A percentile compares a stretch with the other conserved stretches of the same genome.
phyloP scores from a whole-genome alignment of 2,888 invertebrate genomes.

The Dicyrtoma fusca region DNA sequence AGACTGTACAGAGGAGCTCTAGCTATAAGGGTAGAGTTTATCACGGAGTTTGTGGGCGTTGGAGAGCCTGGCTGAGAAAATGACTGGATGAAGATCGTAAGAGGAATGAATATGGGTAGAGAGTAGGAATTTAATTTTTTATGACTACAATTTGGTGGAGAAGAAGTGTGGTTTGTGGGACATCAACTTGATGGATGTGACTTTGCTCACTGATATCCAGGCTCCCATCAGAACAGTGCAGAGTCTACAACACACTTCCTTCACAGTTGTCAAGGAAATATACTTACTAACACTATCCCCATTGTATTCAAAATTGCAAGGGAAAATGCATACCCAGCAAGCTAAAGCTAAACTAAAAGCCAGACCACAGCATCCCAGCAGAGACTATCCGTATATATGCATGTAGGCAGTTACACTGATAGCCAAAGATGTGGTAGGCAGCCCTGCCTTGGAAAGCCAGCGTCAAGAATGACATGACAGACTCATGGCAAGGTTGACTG shows the following conservation, averaged over 20 bases:
- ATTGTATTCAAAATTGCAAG: constrained; percentile 3
- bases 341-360: too few species aligned
- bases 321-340: background rate
- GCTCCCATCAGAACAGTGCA: constrained; percentile 13
- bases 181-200: constrained; percentile 46
- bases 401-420: too few species aligned
- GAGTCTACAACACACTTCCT: too few species aligned
- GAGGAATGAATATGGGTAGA: background rate
- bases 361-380: too few species aligned
- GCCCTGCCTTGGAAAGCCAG: too few species aligned
- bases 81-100: constrained; percentile 27
- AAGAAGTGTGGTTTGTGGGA: constrained; percentile 44
- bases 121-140: constrained; percentile 41
- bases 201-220: constrained; percentile 37
- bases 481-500: constrained; percentile 20
- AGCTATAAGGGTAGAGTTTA: too few species aligned
- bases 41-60: background rate
- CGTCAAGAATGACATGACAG: too few species aligned
- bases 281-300: background rate
- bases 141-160: constrained; percentile 43
- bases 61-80: too few species aligned
- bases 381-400: too few species aligned
- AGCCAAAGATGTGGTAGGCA: too few species aligned
- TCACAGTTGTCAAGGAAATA: background rate
- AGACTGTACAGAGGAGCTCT: too few species aligned